A percentile compares a stretch with the other conserved stretches of the same genome.
These are phyloP conservation scores for Ptychadena robeensis DNA, from an alignment of 2,797 vertebrate species.

Conservation along the genomic window DNA sequence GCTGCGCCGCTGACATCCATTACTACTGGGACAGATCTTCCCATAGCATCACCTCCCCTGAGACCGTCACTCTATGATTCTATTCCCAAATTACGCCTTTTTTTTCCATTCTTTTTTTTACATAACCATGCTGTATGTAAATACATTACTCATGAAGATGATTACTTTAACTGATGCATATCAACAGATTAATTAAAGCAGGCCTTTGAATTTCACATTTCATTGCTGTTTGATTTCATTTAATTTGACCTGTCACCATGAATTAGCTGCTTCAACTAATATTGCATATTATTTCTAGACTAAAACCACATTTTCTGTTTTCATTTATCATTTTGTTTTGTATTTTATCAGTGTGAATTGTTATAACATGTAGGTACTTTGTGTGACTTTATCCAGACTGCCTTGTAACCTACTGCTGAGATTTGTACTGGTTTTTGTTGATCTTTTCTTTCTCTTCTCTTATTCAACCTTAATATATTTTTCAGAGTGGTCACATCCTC, in stretches of 20 bases:
- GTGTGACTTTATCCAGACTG: neutral
- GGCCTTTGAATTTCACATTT: neutral
- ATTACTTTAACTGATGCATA: constrained; percentile 12
- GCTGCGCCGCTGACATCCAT: constrained; percentile 50
- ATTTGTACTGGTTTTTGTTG: no score
- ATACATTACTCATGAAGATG: neutral
- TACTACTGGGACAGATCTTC: constrained; percentile 45
- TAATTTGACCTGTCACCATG: constrained; percentile 12
- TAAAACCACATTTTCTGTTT: neutral
- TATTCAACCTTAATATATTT: no score
- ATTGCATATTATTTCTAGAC: neutral
- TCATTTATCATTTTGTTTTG: neutral
- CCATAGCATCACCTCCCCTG: constrained; percentile 29
- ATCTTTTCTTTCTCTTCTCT: no score
- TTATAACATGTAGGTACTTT: neutral
- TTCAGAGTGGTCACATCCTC: no score
- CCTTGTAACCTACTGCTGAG: no score
- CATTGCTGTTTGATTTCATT: neutral
- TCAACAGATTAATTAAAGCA: neutral
- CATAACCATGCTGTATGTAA: neutral
- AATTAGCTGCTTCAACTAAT: constrained; percentile 10
- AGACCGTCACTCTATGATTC: constrained; percentile 26
- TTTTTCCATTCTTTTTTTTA: constrained; percentile 1
- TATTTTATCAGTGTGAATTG: neutral
- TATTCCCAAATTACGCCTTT: constrained; percentile 6